Percentiles rank a stretch among this genome's conserved stretches.
Conservation (phyloP, 2,888 invertebrate genomes). For the Busseola fusca region DNA sequence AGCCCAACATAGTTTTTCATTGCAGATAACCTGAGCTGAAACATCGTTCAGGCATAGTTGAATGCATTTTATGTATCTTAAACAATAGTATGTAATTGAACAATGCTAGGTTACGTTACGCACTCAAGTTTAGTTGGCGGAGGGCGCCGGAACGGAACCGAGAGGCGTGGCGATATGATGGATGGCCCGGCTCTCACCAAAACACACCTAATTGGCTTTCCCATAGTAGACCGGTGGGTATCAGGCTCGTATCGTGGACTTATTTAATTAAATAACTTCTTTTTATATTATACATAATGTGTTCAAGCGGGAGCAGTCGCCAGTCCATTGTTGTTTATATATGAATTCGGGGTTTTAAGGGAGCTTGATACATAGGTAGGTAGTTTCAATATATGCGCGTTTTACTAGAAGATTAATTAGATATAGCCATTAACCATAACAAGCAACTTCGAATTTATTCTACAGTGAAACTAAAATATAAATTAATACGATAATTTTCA, state of each 20-base stretch:
- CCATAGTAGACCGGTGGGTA: slow-evolving; percentile 76
- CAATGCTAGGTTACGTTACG: slow-evolving; percentile 63
- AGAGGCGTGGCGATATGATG: slow-evolving; percentile 82
- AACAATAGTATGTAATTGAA: slow-evolving; percentile 53
- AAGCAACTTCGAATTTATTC: neutral
- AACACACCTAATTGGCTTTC: slow-evolving; percentile 85
- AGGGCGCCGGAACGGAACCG: slow-evolving; percentile 74
- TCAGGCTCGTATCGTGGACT: slow-evolving; percentile 62
- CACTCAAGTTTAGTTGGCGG: slow-evolving; percentile 61
- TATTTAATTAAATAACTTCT: slow-evolving; percentile 62
- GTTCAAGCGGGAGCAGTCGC: slow-evolving; percentile 25
- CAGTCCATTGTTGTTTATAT: slow-evolving; percentile 37
- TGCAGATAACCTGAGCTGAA: neutral
- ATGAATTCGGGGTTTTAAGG: neutral
- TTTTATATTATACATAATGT: slow-evolving; percentile 55
- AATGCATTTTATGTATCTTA: slow-evolving; percentile 29
- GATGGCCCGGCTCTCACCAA: slow-evolving; percentile 81
- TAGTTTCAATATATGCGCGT: neutral
- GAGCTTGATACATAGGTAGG: neutral
- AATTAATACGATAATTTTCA: slow-evolving; percentile 14
- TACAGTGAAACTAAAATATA: neutral
- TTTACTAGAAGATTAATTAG: neutral
- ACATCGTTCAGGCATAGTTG: slow-evolving; percentile 1
- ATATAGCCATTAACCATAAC: neutral
- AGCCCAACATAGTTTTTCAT: neutral